Evolutionary conservation across 2,888 invertebrate species (phyloP), one percentile per base, ranked within the genome.

Genomic region (Meganola albula): DNA sequence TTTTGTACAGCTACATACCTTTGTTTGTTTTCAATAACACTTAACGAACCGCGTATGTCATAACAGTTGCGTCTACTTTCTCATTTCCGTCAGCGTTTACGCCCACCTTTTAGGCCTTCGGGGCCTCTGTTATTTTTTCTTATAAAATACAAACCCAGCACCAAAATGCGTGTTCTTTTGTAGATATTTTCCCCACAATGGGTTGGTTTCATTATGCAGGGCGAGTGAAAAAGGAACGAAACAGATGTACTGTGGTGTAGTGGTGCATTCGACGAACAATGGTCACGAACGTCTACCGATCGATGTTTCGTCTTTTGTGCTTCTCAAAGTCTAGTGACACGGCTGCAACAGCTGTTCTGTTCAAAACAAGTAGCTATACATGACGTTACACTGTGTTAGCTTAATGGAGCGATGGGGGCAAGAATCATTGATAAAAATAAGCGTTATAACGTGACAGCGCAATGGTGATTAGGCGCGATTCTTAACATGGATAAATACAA

Each of bases 11-110:
- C 3, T 20, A 20, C 3, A 20, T 5, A 44, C 58, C 48, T 59
- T 66, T 74, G 68, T 79, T 80, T 79, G 72, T 76, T 75, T 73
- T 71, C 64, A 67, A 74, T 65, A 71, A 67, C 69, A 70, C 64
- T 69, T 73, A 76, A 75, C 73, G 70, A 72, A 73, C 68, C 67
- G 67, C 76, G 80, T 76, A 74, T 79, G 78, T 77, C 79, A 80
- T 82, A 83, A 82, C 82, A 83, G 78, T 80, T 82, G 80, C 74
- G 70, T 68, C 71, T 70, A 70, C 74, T 78, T 82, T 78, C 76
- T 72, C 74, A 66, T 77, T 79, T 78, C 82, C 79, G 79, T 76
- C 74, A 68, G 53, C 55, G 57, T 56, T 60, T 58, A 73, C 80
- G 78, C 83, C 80, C 79, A 82, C 77, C 72, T 68, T 74, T 77